Conservation (phyloP, 2,888 invertebrate species). For the Drosophila recens region DNA sequence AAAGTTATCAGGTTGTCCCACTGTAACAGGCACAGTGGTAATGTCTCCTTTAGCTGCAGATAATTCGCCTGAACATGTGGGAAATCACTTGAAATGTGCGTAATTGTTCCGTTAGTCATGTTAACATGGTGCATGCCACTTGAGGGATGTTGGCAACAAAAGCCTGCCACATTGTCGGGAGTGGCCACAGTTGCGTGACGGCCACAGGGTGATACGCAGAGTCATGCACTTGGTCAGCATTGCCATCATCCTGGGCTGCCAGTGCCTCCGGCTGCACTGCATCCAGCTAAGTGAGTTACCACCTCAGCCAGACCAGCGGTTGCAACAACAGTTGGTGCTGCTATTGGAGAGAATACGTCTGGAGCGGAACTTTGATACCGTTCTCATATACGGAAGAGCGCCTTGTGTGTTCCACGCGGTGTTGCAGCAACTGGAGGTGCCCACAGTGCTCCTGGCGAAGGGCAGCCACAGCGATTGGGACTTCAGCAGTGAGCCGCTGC, state of each 20-base stretch:
- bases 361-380: slow-evolving; percentile 16
- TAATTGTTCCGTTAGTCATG: slow-evolving; percentile 30
- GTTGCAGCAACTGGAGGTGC: too few relatives aligned
- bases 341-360: slow-evolving; percentile 36
- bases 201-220: slow-evolving; percentile 6
- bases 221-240: slow-evolving; percentile 26
- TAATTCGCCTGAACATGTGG: slow-evolving; percentile 4
- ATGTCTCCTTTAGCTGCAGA: background rate
- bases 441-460: too few relatives aligned
- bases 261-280: slow-evolving; percentile 15
- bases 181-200: slow-evolving; percentile 45
- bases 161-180: background rate
- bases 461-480: slow-evolving; percentile 44
- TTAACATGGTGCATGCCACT: slow-evolving; percentile 42
- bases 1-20: background rate
- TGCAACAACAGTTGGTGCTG: slow-evolving; percentile 15
- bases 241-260: slow-evolving; percentile 9
- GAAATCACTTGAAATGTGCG: slow-evolving; percentile 26
- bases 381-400: too few relatives aligned
- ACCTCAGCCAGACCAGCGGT: background rate
- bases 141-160: slow-evolving; percentile 9
- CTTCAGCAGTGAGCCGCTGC: slow-evolving; percentile 35
- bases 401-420: too few relatives aligned
- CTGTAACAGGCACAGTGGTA: background rate
- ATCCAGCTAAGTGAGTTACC: background rate